Evolutionary conservation across 2,797 vertebrate genomes (phyloP), one percentile per base, ranked within the genome.

Genomic region (Hypotaenidia okinawae): DNA sequence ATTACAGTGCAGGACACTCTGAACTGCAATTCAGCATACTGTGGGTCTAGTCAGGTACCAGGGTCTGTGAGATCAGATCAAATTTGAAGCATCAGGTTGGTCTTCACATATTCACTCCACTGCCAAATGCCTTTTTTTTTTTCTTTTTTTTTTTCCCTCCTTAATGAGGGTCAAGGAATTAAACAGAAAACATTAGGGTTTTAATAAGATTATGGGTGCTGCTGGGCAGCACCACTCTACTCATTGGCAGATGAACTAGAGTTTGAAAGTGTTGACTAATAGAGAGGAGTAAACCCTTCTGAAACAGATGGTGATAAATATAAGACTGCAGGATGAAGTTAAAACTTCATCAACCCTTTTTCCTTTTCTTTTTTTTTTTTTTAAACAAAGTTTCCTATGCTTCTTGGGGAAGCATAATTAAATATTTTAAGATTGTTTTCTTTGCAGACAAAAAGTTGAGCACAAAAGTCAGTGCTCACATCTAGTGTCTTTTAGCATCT

Each of bases 21-120:
- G 28, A 74, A 55, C n/a, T n/a, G 57, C 0, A 0, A 45, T 27
- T 79, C n/a, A 41, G 30, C 28, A 55, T 8, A 7, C 9, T 0
- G 0, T 39, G 33, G 18, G 22, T 67, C 54, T 67, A 62, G 22
- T 23, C 41, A 75, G 43, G 10, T 33, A 75, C 32, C 10, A 11
- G 9, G 14, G 9, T 35, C 54, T 89, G 43, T 43, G 28, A 81
- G 39, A 73, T 59, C 33, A 55, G 18, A 58, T 58, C 18, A 58
- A 32, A 88, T 61, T 61, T n/a, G 41, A 72, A 68, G 32, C 13
- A 63, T 39, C 16, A 28, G 16, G 39, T 73, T 0, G 0, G 12
- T 68, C 55, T 63, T 61, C 63, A 47, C 1, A 0, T 59, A n/a
- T 45, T 87, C 28, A 45, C 39, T 3, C 1, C 37, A 9, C 15